Evolutionary conservation across 2,888 invertebrate genomes (phyloP), one percentile per base, ranked within the genome.

Genomic region (Acronicta alni): DNA sequence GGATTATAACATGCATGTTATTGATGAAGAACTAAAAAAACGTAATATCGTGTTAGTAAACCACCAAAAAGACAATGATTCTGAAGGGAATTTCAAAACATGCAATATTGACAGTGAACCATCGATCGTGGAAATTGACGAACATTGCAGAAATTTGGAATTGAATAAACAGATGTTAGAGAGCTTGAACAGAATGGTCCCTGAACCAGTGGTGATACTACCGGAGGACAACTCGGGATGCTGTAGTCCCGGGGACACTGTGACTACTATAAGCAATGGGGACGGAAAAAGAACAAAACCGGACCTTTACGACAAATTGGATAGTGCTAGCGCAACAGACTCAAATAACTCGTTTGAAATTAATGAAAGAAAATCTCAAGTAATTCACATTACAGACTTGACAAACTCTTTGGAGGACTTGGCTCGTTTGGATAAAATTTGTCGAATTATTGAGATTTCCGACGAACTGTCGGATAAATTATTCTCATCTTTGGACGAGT

Each of bases 401-500:
- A 88, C 89, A 0, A 89, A 83, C 54, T 94, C 94, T 1, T 59
- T 89, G 12, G 93, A 93, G 26, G 92, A 94, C 69, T 72, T 94
- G 45, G 80, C 80, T 1, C 86, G 88, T 9, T 81, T 94, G 37
- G 92, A 93, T 57, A 92, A 92, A 76, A 91, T 94, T 57, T 93
- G 93, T 66, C 85, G 86, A 57, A 92, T 93, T 8, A 92, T 94
- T n/a, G 93, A 94, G 80, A 93, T 93, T 61, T 93, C 94, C 1
- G 93, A 94, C 52, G 93, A 94, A 55, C 52, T 93, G 9, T 93
- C 94, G 0, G 88, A 93, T 57, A 81, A 88, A 75, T 73, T 94
- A 42, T 90, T 94, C 64, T 87, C 90, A 3, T 67, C 77, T 15
- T 77, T 93, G 6, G 80, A 88, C 48, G 73, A 72, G 14, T 42